Evolutionary conservation across 2,113 vertebrate genomes (phyloP).

Genomic region (Pristiophorus japonicus): DNA sequence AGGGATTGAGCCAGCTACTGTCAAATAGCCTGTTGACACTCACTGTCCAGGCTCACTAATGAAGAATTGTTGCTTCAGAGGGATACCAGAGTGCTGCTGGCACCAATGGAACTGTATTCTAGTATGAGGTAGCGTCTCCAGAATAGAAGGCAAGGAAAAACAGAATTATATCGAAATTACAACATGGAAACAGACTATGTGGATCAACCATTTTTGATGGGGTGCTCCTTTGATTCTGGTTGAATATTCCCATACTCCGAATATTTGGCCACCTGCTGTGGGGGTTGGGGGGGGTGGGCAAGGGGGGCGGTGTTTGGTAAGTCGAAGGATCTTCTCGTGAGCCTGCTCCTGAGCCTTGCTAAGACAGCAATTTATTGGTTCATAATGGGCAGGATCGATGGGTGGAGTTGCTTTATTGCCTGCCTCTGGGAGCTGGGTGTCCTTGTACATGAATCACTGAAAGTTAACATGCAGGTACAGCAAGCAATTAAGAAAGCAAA

Average conservation of each 20-base stretch:
- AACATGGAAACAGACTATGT: not conserved
- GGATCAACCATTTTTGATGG: not conserved
- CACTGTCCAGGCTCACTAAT: not conserved
- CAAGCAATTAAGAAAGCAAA: too few relatives aligned
- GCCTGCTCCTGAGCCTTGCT: not conserved
- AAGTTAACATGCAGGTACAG: too few relatives aligned
- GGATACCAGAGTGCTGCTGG: not conserved
- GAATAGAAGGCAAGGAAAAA: not conserved
- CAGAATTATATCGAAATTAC: not conserved
- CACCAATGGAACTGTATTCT: not conserved
- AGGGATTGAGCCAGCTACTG: not conserved
- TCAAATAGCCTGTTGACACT: not conserved
- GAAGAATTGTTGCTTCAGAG: not conserved
- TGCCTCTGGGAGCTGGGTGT: too few relatives aligned
- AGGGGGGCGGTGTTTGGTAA: not conserved
- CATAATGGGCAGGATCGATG: not conserved
- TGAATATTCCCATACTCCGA: not conserved
- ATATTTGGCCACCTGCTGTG: not conserved
- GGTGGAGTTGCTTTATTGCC: not conserved
- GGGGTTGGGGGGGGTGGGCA: too few relatives aligned
- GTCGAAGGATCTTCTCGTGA: not conserved
- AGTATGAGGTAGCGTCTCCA: not conserved
- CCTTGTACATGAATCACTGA: too few relatives aligned
- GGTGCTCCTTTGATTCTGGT: not conserved
- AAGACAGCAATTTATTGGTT: not conserved